These are phyloP conservation scores for Spinus olivaceus DNA, from an alignment of 2,797 vertebrate genomes.

Conservation along the genomic window DNA sequence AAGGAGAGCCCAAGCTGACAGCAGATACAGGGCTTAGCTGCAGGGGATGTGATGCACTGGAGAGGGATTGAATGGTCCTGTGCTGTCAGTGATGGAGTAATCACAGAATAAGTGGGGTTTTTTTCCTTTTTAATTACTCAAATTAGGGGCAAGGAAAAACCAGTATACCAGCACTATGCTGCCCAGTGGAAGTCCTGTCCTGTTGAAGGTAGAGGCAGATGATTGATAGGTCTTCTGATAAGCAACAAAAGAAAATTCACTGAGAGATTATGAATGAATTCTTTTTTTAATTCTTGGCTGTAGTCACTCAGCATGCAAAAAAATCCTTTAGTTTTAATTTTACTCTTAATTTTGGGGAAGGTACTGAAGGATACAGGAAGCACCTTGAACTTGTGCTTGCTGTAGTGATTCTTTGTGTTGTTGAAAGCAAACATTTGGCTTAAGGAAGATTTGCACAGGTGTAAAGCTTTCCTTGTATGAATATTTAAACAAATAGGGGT, in stretches of 20 bases:
- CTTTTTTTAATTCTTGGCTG: neutral
- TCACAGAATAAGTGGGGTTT: neutral
- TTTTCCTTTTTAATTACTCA: neutral
- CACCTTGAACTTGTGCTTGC: neutral
- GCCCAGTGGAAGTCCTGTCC: neutral
- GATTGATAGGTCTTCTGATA: neutral
- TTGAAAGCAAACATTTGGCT: neutral
- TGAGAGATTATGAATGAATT: neutral
- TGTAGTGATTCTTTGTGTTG: neutral
- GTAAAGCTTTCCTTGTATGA: conserved; percentile 29
- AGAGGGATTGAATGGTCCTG: neutral
- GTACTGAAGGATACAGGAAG: neutral
- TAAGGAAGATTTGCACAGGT: conserved; percentile 37
- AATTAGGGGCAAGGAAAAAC: neutral
- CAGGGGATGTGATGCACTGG: neutral
- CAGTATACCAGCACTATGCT: fast-evolving
- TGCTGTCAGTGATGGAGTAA: neutral
- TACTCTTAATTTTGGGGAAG: neutral
- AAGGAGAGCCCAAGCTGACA: neutral
- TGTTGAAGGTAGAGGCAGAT: neutral
- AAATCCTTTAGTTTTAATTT: neutral
- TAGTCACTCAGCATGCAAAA: neutral
- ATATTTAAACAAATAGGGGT: conserved; percentile 21
- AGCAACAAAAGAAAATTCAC: neutral
- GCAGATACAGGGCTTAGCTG: neutral